A percentile compares a stretch with the other conserved stretches of the same genome.
These are phyloP conservation scores for Zosterops pallidus DNA, from an alignment of 2,113 vertebrate species.

Conservation along the genomic window DNA sequence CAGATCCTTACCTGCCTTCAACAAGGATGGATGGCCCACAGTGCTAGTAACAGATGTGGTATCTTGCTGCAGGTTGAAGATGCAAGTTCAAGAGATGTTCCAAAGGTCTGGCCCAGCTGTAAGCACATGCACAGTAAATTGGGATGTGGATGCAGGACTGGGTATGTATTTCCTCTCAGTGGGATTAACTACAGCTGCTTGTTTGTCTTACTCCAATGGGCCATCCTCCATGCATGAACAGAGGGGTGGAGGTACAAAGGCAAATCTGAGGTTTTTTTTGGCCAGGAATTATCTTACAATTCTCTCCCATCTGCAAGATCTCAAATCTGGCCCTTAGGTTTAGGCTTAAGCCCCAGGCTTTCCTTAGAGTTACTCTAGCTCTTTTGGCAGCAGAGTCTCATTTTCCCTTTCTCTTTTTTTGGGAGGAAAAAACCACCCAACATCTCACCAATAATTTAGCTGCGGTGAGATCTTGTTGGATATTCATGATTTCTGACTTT, in stretches of 20 bases:
- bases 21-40: background rate
- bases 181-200: background rate
- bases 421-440: fast-evolving
- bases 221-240: background rate
- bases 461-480: background rate
- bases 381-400: background rate
- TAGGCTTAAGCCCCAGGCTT: background rate
- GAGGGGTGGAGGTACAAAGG: background rate
- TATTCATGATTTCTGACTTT: background rate
- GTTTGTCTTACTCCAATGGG: background rate
- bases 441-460: background rate
- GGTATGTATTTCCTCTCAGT: background rate
- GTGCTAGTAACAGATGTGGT: background rate
- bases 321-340: background rate
- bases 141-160: background rate
- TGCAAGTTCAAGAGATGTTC: background rate
- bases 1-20: background rate
- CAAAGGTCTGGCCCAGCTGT: background rate
- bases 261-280: fast-evolving
- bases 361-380: background rate
- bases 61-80: background rate
- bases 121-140: background rate
- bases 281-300: background rate
- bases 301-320: background rate
- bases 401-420: background rate